Conservation (phyloP, 2,113 vertebrate genomes). For the Scytalopus superciliaris region DNA sequence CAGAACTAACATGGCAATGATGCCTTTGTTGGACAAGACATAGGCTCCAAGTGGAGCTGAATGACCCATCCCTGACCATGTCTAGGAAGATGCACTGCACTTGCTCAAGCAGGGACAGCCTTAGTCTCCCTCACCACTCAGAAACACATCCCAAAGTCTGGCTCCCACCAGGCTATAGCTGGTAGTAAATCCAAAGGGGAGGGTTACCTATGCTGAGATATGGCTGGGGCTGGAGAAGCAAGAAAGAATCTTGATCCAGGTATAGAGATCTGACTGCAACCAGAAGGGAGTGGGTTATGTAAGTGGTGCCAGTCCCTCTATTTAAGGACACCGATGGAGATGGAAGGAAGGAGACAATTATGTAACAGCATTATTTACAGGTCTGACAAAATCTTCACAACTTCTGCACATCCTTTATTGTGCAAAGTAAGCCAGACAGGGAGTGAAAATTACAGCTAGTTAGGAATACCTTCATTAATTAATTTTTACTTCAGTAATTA, state of each 20-base stretch:
- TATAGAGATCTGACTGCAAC: not conserved
- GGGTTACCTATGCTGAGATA: not conserved
- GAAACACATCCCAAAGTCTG: not conserved
- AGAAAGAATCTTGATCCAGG: not conserved
- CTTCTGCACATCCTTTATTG: not conserved
- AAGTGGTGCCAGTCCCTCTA: not conserved
- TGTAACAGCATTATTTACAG: constrained; percentile 19
- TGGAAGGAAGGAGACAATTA: not conserved
- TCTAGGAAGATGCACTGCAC: not conserved
- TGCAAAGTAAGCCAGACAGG: not conserved
- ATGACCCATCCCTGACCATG: not conserved
- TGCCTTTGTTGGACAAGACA: not conserved
- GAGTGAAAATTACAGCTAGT: constrained; percentile 8
- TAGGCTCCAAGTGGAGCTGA: not conserved
- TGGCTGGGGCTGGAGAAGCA: not conserved
- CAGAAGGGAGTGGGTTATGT: not conserved
- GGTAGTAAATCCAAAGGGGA: not conserved
- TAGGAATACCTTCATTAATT: not conserved
- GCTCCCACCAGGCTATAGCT: accelerated
- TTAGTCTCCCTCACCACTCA: not conserved
- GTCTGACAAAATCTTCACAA: constrained; percentile 6
- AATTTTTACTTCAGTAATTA: constrained; percentile 9
- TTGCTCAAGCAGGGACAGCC: not conserved
- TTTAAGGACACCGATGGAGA: constrained; percentile 11
- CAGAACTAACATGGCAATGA: not conserved